Evolutionary conservation across 2,113 vertebrate genomes (phyloP), one percentile per base, ranked within the genome.

Genomic region (Myrmecobius fasciatus): DNA sequence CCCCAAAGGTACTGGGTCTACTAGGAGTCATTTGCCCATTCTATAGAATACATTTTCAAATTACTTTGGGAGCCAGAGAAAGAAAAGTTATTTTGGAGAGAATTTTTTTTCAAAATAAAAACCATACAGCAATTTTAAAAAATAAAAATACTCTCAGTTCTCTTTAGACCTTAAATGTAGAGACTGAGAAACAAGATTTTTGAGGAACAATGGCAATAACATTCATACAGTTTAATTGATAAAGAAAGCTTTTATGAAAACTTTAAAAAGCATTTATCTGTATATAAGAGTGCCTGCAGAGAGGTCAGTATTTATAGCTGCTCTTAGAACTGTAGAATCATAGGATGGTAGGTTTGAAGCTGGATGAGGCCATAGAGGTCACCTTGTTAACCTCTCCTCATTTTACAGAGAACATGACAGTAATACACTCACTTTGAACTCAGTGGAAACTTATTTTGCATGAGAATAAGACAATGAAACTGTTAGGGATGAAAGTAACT

Each of bases 61-160:
- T 96, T 95, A 97, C 3, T 48, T 97, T 95, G 83, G 97, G 97
- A 97, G 95, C n/a, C 92, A 97, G 95, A 97, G 92, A 97, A 97
- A 97, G 91, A 97, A 95, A 98, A 94, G 95, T 95, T 83, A 97
- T 98, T 97, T 17, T 11, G 91, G 54, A 88, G 90, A 97, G 96
- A 53, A 90, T 92, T 94, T 97, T 92, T 94, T 97, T 98, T 96
- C 96, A 96, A 96, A 91, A 43, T 93, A n/a, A 96, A 97, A 96
- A 95, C 46, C 90, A 94, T 52, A 48, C 51, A 75, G 54, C 94
- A 93, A 91, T 94, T 5, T 46, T 24, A 83, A 67, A 75, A 67
- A 92, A 94, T 92, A 43, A 83, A 31, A 96, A 20, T 52, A 11
- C 54, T 90, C 25, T 90, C 28, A 90, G 47, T 6, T 90, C 47